Base-by-base conservation (phyloP, 2,797 vertebrate species). In the Poecilia gillii region DNA sequence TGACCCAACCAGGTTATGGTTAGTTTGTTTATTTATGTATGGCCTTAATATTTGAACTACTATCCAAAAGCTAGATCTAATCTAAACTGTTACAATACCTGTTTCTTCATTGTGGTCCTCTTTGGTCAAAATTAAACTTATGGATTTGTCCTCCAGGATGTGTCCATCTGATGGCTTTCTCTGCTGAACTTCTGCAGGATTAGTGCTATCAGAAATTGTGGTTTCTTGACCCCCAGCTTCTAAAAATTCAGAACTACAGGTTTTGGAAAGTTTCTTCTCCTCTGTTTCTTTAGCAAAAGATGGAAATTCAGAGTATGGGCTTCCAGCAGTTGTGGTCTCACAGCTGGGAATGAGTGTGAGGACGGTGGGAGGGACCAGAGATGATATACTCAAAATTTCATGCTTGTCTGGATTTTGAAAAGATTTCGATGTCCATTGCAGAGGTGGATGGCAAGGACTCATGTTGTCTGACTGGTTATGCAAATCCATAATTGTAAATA, bases 111-210 rank as follows among this genome's bases (percentile, higher is more conserved):
- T 75, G 14, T 59, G 28, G 8, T 77, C 39, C 25, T 90, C 90
- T 78, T 93, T 95, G 73, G 87, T 82, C 31, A 94, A 33, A 13
- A 89, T 83, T 62, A 94, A 76, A 43, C 81, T 80, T 0, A 93
- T 81, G 0, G 88, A 92, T 59, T 87, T 86, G 1, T 92, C 90
- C 62, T 93, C 92, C 80, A 91, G 43, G 0, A 74, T 78, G 25
- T 55, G 70, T 72, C 85, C 90, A 74, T 89, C 81, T 43, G 92
- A 90, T 0, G 83, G 71, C 73, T 89, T 90, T 73, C 78, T 87
- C 73, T 53, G 88, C 81, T 18, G 81, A 80, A 45, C 49, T 0
- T 86, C 86, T 12, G 51, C 53, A 20, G 72, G 41, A 79, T 84
- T 31, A 1, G 81, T 75, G 59, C 14, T 20, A 28, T 20, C 62